Percentiles rank a stretch among this genome's conserved stretches.
These are phyloP conservation scores for Rhagium mordax DNA, from an alignment of 2,888 invertebrate genomes.

Conservation along the genomic window DNA sequence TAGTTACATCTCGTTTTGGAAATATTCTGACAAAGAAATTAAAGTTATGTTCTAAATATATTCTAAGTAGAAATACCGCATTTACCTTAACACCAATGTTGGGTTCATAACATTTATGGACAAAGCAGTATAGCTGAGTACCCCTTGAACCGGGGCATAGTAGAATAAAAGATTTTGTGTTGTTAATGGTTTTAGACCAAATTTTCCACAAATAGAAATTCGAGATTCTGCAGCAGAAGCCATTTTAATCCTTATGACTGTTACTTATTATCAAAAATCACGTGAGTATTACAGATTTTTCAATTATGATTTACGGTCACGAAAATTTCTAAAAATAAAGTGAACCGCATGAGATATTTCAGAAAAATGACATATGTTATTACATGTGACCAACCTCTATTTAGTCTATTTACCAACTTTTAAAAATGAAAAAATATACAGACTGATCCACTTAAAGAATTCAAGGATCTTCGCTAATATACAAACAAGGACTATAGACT, in stretches of 20 bases:
- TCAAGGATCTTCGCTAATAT: no score
- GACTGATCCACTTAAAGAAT: background rate
- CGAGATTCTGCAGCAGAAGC: slow-evolving; percentile 58
- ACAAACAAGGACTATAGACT: no score
- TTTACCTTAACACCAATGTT: slow-evolving; percentile 80
- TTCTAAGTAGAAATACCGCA: background rate
- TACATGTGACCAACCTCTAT: background rate
- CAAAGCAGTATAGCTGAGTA: slow-evolving; percentile 83
- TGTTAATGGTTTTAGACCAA: slow-evolving; percentile 78
- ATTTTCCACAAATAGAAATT: slow-evolving; percentile 61
- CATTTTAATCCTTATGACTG: slow-evolving; percentile 53
- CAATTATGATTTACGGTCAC: slow-evolving; percentile 19
- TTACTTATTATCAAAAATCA: background rate
- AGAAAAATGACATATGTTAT: background rate
- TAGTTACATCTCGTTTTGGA: slow-evolving; percentile 84
- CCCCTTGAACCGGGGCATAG: slow-evolving; percentile 84
- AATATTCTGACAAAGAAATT: slow-evolving; percentile 75
- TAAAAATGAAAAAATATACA: background rate
- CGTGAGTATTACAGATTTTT: slow-evolving; percentile 22
- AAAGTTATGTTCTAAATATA: background rate
- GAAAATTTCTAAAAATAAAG: slow-evolving; percentile 40
- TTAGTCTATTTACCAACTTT: background rate
- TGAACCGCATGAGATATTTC: background rate
- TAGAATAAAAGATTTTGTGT: slow-evolving; percentile 81
- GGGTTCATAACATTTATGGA: slow-evolving; percentile 91